Evolutionary conservation across 2,797 vertebrate genomes (phyloP), one percentile per base, ranked within the genome.

Genomic region (Propithecus deckenii): DNA sequence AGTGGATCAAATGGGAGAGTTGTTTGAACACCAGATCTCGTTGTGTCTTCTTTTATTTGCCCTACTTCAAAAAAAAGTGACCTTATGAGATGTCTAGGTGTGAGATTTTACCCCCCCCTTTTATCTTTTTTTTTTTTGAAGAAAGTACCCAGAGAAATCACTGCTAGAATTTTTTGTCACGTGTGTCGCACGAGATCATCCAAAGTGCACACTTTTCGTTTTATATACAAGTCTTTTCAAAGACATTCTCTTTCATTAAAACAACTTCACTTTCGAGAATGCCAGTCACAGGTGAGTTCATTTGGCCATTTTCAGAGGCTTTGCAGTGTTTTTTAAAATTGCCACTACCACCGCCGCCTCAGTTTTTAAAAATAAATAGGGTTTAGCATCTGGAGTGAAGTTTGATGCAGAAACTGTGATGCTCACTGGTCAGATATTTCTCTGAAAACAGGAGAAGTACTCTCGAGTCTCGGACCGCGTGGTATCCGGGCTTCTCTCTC

Each of bases 31-130:
- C 57, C 65, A 59, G 43, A 72, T 84, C 79, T 88, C 86, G 93
- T 78, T 57, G 91, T 83, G 87, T 89, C 80, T n/a, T 96, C 95
- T 95, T 94, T 91, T 95, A 83, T 96, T 93, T 94, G 92, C 71
- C 88, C 94, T 67, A 75, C 95, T 93, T 96, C 52, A 28, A 61
- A 91, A 86, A 50, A 52, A 59, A 67, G n/a, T 59, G 92, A 91
- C 86, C 81, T 86, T 89, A 78, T 4, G 32, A 95, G 81, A 80
- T 69, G 28, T 79, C 89, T 88, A 4, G 5, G 81, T 94, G 38
- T 74, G 46, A 90, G 28, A 83, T 67, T 46, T 83, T 59, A 55
- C 50, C 74, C 25, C 6, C 12, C 17, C 13, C 6, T 30, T 2
- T 7, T 7, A 22, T 38, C 2, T 69, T n/a, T n/a, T 43, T n/a